phyloP scores from a whole-genome alignment of 2,113 vertebrate genomes.

The Pachycephala philippinensis region DNA sequence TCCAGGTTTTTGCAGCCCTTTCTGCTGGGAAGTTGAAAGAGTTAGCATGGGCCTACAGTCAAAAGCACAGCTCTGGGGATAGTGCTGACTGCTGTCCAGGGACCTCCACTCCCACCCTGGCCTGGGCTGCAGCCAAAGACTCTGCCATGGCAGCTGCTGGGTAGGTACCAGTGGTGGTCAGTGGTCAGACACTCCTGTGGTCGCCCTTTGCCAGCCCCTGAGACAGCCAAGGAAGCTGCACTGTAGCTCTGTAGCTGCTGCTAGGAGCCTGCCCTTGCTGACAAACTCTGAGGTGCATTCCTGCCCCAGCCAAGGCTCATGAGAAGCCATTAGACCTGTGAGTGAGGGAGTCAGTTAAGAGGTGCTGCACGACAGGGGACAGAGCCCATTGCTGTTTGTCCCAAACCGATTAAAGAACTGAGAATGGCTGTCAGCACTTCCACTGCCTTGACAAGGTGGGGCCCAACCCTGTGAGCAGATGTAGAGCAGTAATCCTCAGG shows the following conservation, averaged over 20 bases:
- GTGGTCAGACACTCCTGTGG: background rate
- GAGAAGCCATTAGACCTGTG: background rate
- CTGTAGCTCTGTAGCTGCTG: background rate
- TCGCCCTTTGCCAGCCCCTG: background rate
- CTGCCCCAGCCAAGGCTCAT: background rate
- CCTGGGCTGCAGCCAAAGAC: background rate
- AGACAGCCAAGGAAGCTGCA: background rate
- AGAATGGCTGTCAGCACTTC: background rate
- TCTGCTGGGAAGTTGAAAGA: background rate
- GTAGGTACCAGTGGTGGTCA: no score
- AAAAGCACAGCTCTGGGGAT: background rate
- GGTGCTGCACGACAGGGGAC: background rate
- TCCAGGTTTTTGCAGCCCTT: background rate
- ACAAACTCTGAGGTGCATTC: background rate
- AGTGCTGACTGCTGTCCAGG: background rate
- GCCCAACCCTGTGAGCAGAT: conserved; percentile 46
- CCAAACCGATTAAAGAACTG: background rate
- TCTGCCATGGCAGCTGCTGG: background rate
- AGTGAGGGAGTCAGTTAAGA: background rate
- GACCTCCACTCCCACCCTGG: background rate
- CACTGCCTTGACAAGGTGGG: background rate
- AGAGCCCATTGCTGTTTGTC: background rate
- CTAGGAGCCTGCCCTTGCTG: background rate
- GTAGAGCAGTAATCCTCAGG: conserved; percentile 54
- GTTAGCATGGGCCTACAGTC: background rate